Conservation (phyloP, 2,888 invertebrate genomes). For the Thera obeliscata region DNA sequence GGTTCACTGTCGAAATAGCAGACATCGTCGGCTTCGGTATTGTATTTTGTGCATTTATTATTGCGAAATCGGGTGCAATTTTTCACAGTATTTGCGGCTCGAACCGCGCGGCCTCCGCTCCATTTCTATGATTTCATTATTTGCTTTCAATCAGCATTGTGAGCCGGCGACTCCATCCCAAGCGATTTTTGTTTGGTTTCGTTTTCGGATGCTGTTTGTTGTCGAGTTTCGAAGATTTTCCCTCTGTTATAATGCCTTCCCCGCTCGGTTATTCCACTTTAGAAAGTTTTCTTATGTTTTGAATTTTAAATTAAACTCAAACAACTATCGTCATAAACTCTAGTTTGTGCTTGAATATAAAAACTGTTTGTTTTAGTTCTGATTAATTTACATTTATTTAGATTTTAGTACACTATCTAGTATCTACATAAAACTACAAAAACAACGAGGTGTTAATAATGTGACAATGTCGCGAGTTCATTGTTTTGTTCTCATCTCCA, state of each 20-base stretch:
- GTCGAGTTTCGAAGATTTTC: conserved; percentile 73
- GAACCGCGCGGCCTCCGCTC: conserved; percentile 57
- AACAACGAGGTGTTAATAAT: too few relatives aligned
- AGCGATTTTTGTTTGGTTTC: conserved; percentile 81
- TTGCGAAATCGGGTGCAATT: conserved; percentile 67
- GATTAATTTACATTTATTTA: background rate
- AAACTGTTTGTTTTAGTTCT: conserved; percentile 1
- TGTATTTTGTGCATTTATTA: conserved; percentile 63
- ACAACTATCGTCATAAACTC: conserved; percentile 18
- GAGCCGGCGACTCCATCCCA: conserved; percentile 64
- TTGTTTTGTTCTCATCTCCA: too few relatives aligned
- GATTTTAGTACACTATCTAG: too few relatives aligned
- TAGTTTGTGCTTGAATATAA: conserved; percentile 11
- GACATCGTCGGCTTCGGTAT: conserved; percentile 41
- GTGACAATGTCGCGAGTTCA: too few relatives aligned
- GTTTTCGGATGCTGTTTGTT: conserved; percentile 79
- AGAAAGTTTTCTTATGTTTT: conserved; percentile 33
- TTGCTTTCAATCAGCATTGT: conserved; percentile 84
- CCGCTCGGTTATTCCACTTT: conserved; percentile 33
- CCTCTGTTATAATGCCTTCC: conserved; percentile 42
- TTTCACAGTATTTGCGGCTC: conserved; percentile 75
- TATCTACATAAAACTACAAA: too few relatives aligned
- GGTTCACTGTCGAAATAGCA: conserved; percentile 16
- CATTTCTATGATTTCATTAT: conserved; percentile 82
- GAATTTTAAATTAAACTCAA: conserved; percentile 34